Conservation (phyloP, 1,140 invertebrate species). For the Ooceraea biroi region DNA sequence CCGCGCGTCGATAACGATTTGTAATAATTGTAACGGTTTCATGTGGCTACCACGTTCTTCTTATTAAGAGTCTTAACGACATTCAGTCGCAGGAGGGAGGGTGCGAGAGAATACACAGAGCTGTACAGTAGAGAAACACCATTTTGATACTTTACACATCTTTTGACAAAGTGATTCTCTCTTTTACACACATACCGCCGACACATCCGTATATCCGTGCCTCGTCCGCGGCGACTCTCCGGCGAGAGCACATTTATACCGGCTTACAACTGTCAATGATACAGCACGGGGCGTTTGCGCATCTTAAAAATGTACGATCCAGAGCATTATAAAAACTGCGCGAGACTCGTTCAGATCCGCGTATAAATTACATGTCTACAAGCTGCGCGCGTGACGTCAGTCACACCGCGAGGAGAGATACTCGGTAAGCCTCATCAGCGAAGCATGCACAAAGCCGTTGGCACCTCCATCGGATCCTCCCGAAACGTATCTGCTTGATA, state of each 20-base stretch:
- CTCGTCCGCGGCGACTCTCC: not conserved
- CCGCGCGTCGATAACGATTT: not conserved
- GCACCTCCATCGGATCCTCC: slow-evolving; percentile 11
- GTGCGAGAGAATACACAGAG: slow-evolving; percentile 29
- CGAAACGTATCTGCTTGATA: slow-evolving; percentile 31
- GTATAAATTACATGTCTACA: slow-evolving; percentile 40
- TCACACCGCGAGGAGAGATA: not conserved
- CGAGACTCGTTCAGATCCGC: slow-evolving; percentile 10
- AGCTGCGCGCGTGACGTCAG: not conserved
- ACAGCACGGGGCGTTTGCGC: slow-evolving; percentile 13
- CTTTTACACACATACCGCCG: slow-evolving; percentile 16
- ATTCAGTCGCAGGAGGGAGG: slow-evolving; percentile 13
- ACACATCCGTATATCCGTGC: slow-evolving; percentile 11
- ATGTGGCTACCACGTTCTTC: not conserved
- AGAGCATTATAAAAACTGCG: slow-evolving; percentile 32
- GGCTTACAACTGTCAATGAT: slow-evolving; percentile 25
- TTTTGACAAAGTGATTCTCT: slow-evolving; percentile 29
- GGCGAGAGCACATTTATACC: slow-evolving; percentile 23
- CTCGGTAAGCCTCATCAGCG: slow-evolving; percentile 11
- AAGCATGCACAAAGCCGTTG: slow-evolving; percentile 13
- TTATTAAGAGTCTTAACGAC: not conserved
- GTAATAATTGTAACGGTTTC: not conserved
- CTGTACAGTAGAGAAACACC: slow-evolving; percentile 33
- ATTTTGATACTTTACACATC: slow-evolving; percentile 50
- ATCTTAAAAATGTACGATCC: slow-evolving; percentile 12